Evolutionary conservation across 2,888 invertebrate species (phyloP).

Genomic region (Platycnemis pennipes): DNA sequence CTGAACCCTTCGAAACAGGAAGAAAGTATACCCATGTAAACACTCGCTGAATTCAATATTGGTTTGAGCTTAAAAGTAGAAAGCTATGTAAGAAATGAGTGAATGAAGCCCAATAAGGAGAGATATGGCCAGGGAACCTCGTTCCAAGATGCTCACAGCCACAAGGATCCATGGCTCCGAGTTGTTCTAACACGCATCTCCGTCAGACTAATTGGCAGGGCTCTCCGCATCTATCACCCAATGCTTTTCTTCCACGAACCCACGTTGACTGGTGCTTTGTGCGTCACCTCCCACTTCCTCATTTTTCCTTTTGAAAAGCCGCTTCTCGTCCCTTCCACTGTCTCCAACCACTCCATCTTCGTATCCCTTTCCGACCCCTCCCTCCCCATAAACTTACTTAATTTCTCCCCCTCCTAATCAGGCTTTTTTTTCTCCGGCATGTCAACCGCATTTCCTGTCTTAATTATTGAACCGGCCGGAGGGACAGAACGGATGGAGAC

Average conservation of each 20-base stretch:
- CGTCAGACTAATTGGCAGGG: no score
- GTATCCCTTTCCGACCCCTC: neutral
- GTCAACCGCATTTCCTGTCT: slow-evolving; percentile 5
- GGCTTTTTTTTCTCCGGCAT: neutral
- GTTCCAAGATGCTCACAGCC: no score
- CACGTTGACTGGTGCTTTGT: neutral
- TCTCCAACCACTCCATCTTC: neutral
- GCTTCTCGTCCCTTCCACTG: neutral
- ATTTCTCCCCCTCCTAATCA: slow-evolving; percentile 2
- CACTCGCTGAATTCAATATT: no score
- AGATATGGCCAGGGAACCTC: no score
- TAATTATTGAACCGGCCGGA: neutral
- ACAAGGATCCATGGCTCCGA: no score
- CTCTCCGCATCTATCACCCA: no score
- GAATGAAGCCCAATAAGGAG: no score
- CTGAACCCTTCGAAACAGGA: no score
- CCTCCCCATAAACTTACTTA: slow-evolving; percentile 8
- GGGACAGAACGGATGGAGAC: neutral
- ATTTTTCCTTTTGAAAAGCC: neutral
- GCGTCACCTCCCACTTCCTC: neutral
- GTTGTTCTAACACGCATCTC: no score
- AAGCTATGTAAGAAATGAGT: no score
- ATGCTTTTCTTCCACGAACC: neutral
- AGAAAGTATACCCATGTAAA: no score
- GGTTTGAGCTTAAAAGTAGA: no score